Percentiles rank a stretch among this genome's conserved stretches.
Conservation (phyloP, 2,113 vertebrate genomes). For the Spea multiplicata region DNA sequence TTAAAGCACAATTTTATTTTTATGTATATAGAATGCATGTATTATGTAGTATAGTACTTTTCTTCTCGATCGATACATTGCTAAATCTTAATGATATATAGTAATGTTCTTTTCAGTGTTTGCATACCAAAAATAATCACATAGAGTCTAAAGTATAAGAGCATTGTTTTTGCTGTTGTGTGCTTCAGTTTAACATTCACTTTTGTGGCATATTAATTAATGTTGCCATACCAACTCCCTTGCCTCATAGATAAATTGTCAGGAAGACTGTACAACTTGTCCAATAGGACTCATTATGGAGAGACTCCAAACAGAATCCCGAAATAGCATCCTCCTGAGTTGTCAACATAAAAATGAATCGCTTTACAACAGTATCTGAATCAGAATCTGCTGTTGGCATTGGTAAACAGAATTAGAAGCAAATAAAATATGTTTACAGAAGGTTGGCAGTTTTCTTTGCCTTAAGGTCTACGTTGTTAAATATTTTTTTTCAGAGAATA, state of each 20-base stretch:
- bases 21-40: no score
- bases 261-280: conserved; percentile 43
- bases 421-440: conserved; percentile 49
- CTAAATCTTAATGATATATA: background rate
- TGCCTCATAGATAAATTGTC: conserved; percentile 43
- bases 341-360: conserved; percentile 49
- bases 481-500: conserved; percentile 27
- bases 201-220: conserved; percentile 48
- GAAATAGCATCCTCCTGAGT: conserved; percentile 50
- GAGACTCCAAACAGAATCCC: conserved; percentile 47
- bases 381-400: conserved; percentile 44
- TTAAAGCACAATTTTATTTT: no score
- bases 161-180: conserved; percentile 26
- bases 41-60: no score
- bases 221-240: conserved; percentile 47
- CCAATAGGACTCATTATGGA: conserved; percentile 49
- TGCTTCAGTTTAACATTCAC: conserved; percentile 28
- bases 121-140: background rate
- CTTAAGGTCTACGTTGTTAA: conserved; percentile 37
- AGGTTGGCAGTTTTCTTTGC: conserved; percentile 39
- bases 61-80: no score
- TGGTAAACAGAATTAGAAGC: conserved; percentile 42
- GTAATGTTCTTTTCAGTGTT: background rate
- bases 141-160: conserved; percentile 12
- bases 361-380: conserved; percentile 47